Conservation (phyloP, 1,140 invertebrate genomes). For the Coptotermes formosanus region DNA sequence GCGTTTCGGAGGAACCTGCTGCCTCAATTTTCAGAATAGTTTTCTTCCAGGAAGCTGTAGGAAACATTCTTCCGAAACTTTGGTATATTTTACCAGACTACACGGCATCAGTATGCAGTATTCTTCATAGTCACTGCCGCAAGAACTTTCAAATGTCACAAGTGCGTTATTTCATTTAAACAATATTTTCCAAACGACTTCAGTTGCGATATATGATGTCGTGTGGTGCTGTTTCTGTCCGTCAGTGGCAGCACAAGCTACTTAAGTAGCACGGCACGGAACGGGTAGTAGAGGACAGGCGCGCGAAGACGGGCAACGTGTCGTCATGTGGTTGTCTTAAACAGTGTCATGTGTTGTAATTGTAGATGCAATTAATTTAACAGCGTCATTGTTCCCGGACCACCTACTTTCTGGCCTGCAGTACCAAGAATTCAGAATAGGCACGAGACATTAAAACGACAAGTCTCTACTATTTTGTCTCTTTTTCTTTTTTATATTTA, state of each 20-base stretch:
- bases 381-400: neutral
- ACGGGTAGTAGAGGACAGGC: neutral
- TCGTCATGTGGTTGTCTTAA: neutral
- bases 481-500: neutral
- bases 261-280: neutral
- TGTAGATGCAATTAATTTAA: conserved; percentile 13
- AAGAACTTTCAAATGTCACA: no score
- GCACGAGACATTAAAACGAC: neutral
- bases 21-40: no score
- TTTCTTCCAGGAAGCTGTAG: no score
- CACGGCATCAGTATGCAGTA: no score
- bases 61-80: no score
- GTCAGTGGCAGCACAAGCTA: neutral
- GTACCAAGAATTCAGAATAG: neutral
- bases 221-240: neutral
- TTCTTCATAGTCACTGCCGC: no score
- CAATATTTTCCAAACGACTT: no score
- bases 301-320: neutral
- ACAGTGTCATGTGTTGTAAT: neutral
- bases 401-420: neutral
- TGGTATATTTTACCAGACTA: no score
- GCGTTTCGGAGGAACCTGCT: no score
- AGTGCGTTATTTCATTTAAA: no score
- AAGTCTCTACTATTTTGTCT: neutral
- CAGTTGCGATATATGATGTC: neutral